Percentiles rank a stretch among this genome's conserved stretches.
Conservation (phyloP, 2,113 vertebrate species). For the Thalassarche chlororhynchos region DNA sequence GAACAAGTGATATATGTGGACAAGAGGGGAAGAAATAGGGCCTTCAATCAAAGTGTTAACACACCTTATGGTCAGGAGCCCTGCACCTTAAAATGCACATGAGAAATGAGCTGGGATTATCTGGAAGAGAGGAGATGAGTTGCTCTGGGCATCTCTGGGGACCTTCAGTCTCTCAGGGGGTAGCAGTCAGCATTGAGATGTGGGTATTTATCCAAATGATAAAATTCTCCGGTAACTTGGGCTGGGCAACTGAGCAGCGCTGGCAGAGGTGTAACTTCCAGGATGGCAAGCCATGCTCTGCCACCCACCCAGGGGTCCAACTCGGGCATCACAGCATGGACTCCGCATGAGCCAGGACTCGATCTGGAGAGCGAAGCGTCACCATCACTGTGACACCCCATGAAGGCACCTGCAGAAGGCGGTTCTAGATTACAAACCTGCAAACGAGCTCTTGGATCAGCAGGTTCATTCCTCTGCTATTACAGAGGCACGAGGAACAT, state of each 20-base stretch:
- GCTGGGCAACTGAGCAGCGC: neutral
- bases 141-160: neutral
- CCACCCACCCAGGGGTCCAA: neutral
- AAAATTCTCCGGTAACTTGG: neutral
- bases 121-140: neutral
- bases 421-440: neutral
- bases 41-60: neutral
- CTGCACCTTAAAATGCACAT: neutral
- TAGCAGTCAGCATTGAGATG: neutral
- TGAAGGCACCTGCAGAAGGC: neutral
- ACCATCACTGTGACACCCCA: accelerated
- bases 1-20: neutral
- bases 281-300: neutral
- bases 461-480: neutral
- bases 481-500: neutral
- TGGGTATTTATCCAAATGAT: neutral
- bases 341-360: neutral
- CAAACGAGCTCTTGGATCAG: neutral
- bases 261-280: neutral
- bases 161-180: neutral
- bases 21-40: neutral
- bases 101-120: neutral
- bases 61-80: neutral
- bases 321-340: accelerated
- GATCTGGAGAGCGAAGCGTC: neutral